These are phyloP conservation scores for Drosophila melanosoma DNA, from an alignment of 2,888 invertebrate species.

Conservation along the genomic window DNA sequence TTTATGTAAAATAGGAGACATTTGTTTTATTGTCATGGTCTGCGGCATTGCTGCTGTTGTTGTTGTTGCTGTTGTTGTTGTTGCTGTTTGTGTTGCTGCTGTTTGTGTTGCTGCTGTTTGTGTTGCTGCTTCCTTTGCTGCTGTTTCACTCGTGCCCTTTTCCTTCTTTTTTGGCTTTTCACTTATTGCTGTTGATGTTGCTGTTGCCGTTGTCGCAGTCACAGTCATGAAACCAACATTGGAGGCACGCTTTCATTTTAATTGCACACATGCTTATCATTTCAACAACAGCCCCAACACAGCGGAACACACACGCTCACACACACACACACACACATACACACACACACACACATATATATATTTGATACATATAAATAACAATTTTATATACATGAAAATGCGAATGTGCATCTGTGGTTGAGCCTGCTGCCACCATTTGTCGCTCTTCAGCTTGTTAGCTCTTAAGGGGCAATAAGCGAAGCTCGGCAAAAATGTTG, in stretches of 20 bases:
- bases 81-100: no score
- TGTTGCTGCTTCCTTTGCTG: slow-evolving; percentile 18
- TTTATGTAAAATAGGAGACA: slow-evolving; percentile 78
- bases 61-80: no score
- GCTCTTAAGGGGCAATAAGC: slow-evolving; percentile 39
- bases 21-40: slow-evolving; percentile 75
- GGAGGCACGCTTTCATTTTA: slow-evolving; percentile 79
- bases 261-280: slow-evolving; percentile 81
- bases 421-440: slow-evolving; percentile 24
- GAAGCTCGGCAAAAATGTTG: slow-evolving; percentile 48
- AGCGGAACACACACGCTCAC: background rate
- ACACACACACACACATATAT: slow-evolving; percentile 5
- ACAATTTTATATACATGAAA: slow-evolving; percentile 3
- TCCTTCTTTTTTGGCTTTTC: background rate
- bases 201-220: slow-evolving; percentile 36
- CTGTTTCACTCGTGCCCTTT: slow-evolving; percentile 25
- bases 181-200: slow-evolving; percentile 9
- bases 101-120: background rate
- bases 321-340: background rate
- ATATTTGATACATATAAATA: slow-evolving; percentile 15
- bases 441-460: slow-evolving; percentile 63
- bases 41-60: slow-evolving; percentile 29
- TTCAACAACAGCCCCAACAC: slow-evolving; percentile 70
- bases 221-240: slow-evolving; percentile 41
- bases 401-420: slow-evolving; percentile 7